Conservation (phyloP, 2,888 invertebrate species). For the Limenitis camilla region DNA sequence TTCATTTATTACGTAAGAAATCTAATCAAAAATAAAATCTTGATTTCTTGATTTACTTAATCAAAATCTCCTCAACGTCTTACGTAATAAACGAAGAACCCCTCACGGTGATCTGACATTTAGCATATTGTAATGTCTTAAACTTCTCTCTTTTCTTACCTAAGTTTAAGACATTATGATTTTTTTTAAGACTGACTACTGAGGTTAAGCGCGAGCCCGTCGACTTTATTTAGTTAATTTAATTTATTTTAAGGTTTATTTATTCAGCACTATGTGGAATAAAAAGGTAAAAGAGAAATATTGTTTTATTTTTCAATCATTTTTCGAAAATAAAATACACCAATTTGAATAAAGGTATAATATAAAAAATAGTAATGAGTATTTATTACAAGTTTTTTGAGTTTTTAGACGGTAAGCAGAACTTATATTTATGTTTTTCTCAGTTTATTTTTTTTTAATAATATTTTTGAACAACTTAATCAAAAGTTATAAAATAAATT, state of each 20-base stretch:
- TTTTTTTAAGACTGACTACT: constrained; percentile 55
- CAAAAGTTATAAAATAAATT: too few species aligned
- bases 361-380: too few species aligned
- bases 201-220: constrained; percentile 66
- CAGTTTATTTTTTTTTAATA: too few species aligned
- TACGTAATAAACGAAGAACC: constrained; percentile 7
- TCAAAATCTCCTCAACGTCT: background rate
- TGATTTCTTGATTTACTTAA: background rate
- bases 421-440: too few species aligned
- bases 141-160: constrained; percentile 43
- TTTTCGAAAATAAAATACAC: too few species aligned
- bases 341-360: too few species aligned
- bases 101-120: constrained; percentile 68
- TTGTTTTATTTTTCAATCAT: constrained; percentile 8
- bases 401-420: too few species aligned
- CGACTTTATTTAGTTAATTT: constrained; percentile 62
- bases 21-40: background rate
- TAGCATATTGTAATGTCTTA: constrained; percentile 62
- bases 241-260: constrained; percentile 60
- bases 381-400: too few species aligned
- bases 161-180: constrained; percentile 44
- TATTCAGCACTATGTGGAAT: constrained; percentile 55
- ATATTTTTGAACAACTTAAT: too few species aligned
- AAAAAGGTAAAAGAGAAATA: constrained; percentile 16
- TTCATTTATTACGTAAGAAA: constrained; percentile 14